Evolutionary conservation across 2,888 invertebrate species (phyloP).

Genomic region (Dione vanillae): DNA sequence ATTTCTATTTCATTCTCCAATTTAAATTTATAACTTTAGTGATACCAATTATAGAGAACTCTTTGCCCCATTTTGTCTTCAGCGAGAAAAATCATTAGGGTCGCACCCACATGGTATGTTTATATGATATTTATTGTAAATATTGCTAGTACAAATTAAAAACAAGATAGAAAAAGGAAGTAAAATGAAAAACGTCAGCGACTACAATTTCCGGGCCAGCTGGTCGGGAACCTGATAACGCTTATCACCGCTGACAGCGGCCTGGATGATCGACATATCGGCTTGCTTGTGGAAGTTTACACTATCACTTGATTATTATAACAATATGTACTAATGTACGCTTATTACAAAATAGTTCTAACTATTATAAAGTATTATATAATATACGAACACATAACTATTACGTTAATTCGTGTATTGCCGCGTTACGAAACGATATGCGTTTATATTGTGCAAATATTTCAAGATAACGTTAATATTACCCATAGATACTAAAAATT

Average conservation of each 20-base stretch:
- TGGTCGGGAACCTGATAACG: conserved; percentile 68
- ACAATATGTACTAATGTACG: conserved; percentile 39
- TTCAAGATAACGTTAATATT: background rate
- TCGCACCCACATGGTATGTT: too few species aligned
- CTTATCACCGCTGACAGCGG: conserved; percentile 66
- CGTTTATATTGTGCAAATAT: conserved; percentile 16
- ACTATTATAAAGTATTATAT: conserved; percentile 16
- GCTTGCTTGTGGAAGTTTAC: conserved; percentile 61
- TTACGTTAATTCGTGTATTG: conserved; percentile 20
- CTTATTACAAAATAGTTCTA: conserved; percentile 23
- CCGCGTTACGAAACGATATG: conserved; percentile 2
- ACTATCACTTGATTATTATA: conserved; percentile 42
- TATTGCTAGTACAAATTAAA: background rate
- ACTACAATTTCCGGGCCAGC: conserved; percentile 70
- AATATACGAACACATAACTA: conserved; percentile 5
- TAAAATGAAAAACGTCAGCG: conserved; percentile 55
- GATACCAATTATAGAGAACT: too few species aligned
- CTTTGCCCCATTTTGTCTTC: too few species aligned
- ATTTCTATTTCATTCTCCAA: too few species aligned
- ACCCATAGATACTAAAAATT: background rate
- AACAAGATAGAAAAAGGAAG: conserved; percentile 37
- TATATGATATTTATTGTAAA: background rate
- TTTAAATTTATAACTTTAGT: too few species aligned
- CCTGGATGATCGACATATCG: conserved; percentile 77
- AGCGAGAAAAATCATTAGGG: too few species aligned